These are phyloP conservation scores for Macquaria ambigua DNA, from an alignment of 2,113 vertebrate genomes.

Conservation along the genomic window DNA sequence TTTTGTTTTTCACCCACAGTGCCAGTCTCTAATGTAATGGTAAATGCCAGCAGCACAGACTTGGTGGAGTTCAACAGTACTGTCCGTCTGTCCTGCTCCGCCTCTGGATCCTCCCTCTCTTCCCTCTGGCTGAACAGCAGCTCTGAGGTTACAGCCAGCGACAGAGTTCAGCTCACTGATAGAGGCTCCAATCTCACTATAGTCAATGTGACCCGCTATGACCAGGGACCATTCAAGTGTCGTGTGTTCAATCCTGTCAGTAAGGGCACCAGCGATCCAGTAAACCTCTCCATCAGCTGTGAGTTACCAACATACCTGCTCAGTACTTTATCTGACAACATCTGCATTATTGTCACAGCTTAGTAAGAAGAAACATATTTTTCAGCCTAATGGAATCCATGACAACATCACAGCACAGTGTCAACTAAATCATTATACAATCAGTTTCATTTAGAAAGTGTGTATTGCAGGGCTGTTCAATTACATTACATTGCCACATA, in stretches of 20 bases:
- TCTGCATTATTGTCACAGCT: background rate
- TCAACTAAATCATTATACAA: too few relatives aligned
- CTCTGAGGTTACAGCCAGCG: constrained; percentile 61
- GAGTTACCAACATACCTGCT: background rate
- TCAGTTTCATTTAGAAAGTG: too few relatives aligned
- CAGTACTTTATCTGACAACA: background rate
- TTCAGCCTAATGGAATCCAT: too few relatives aligned
- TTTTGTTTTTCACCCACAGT: constrained; percentile 37
- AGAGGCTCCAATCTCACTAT: constrained; percentile 53
- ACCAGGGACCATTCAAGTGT: constrained; percentile 53
- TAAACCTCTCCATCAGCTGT: constrained; percentile 36
- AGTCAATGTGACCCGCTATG: constrained; percentile 57
- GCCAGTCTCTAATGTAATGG: constrained; percentile 22
- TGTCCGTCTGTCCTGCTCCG: constrained; percentile 54
- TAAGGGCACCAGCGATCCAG: background rate
- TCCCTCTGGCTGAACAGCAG: constrained; percentile 72
- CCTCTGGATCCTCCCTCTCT: constrained; percentile 60
- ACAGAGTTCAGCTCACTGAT: constrained; percentile 66
- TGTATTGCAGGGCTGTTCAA: too few relatives aligned
- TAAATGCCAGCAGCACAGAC: constrained; percentile 14
- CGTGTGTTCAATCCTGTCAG: constrained; percentile 7
- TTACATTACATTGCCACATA: too few relatives aligned
- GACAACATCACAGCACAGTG: too few relatives aligned
- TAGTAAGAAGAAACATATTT: too few relatives aligned
- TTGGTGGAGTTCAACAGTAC: constrained; percentile 53